Evolutionary conservation across 1,140 invertebrate genomes (phyloP).

Genomic region (Sitophilus oryzae): DNA sequence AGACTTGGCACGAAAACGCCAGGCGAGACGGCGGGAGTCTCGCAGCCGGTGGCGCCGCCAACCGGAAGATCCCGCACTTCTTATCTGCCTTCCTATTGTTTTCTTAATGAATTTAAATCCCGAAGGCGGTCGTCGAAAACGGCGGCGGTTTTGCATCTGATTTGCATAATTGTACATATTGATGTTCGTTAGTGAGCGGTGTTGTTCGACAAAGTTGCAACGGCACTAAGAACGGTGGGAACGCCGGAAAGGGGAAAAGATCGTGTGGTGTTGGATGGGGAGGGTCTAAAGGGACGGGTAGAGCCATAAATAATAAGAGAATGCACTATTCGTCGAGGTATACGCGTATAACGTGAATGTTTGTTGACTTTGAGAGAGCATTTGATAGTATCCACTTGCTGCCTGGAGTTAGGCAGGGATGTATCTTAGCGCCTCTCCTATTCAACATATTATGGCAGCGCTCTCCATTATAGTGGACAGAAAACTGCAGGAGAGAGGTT

Average conservation of each 20-base stretch:
- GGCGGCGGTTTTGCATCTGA: conserved; percentile 41
- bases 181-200: conserved; percentile 45
- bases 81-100: conserved; percentile 43
- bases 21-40: neutral
- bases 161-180: conserved; percentile 46
- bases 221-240: too few species aligned
- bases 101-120: conserved; percentile 45
- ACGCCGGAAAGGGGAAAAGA: neutral
- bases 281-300: neutral
- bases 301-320: neutral
- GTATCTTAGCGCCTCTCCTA: too few species aligned
- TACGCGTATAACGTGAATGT: neutral
- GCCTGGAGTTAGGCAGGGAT: too few species aligned
- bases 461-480: too few species aligned
- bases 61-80: conserved; percentile 28
- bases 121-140: conserved; percentile 39
- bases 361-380: neutral
- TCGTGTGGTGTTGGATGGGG: neutral
- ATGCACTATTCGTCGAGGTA: neutral
- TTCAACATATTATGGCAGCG: too few species aligned
- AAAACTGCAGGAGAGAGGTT: too few species aligned
- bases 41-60: neutral
- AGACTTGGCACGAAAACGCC: neutral
- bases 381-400: neutral
- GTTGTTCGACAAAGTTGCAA: conserved; percentile 33